Evolutionary conservation across 2,888 invertebrate genomes (phyloP).

Genomic region (Polymixis lichenea): DNA sequence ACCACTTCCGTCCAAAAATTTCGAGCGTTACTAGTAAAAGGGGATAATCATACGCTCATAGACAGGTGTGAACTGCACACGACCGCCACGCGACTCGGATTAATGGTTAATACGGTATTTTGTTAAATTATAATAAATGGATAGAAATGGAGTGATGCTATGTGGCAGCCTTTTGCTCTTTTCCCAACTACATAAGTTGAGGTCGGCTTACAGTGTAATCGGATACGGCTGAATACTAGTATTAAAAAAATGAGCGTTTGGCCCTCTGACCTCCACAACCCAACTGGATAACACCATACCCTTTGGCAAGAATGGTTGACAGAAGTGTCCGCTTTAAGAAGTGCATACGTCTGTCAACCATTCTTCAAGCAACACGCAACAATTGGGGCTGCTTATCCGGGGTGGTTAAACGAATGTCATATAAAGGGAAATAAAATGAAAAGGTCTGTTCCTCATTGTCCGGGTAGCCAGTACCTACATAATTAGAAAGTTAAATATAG

Average conservation of each 20-base stretch:
- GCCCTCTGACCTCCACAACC: too few relatives aligned
- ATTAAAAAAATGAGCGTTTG: not conserved
- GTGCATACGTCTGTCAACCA: too few relatives aligned
- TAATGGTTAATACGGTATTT: constrained; percentile 55
- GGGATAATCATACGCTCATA: constrained; percentile 58
- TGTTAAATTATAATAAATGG: constrained; percentile 14
- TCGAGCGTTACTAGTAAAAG: constrained; percentile 55
- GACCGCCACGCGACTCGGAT: constrained; percentile 80
- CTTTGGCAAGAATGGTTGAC: not conserved
- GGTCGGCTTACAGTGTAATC: not conserved
- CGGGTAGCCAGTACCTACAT: too few relatives aligned
- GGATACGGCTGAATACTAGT: not conserved
- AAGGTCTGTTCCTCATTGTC: too few relatives aligned
- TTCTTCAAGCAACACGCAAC: too few relatives aligned
- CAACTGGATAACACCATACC: not conserved
- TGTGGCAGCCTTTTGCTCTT: too few relatives aligned
- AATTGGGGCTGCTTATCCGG: not conserved
- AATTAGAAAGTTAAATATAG: too few relatives aligned
- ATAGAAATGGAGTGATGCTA: not conserved
- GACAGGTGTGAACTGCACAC: constrained; percentile 79
- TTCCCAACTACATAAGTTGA: not conserved
- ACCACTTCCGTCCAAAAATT: constrained; percentile 67
- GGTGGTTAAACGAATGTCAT: too few relatives aligned
- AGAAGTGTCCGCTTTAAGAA: too few relatives aligned
- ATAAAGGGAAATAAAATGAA: too few relatives aligned